These are phyloP conservation scores for Echeneis naucrates DNA, from an alignment of 2,797 vertebrate genomes.

Conservation along the genomic window DNA sequence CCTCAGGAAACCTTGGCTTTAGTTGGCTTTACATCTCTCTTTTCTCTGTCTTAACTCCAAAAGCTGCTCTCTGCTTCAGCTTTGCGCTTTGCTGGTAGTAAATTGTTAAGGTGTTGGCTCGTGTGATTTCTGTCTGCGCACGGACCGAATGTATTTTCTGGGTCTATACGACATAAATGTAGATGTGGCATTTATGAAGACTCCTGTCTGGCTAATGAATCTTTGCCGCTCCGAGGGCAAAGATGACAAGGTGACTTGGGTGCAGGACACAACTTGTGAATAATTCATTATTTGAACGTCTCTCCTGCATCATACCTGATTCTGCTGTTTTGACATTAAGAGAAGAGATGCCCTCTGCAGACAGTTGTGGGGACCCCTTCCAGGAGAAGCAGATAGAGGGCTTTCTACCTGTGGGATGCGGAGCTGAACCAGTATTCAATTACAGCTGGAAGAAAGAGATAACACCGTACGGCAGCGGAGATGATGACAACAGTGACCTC, in stretches of 20 bases:
- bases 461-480: conserved; percentile 58
- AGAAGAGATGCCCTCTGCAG: conserved; percentile 71
- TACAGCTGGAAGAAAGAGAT: conserved; percentile 73
- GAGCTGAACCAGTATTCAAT: conserved; percentile 76
- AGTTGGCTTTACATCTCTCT: conserved; percentile 36
- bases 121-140: conserved; percentile 64
- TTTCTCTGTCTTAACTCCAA: conserved; percentile 45
- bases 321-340: conserved; percentile 83
- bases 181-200: conserved; percentile 78
- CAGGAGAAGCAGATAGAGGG: conserved; percentile 66
- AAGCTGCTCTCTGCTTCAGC: conserved; percentile 68
- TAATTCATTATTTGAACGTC: conserved; percentile 51
- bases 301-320: conserved; percentile 71
- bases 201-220: conserved; percentile 69
- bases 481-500: conserved; percentile 16
- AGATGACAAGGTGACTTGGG: conserved; percentile 79
- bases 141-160: conserved; percentile 48
- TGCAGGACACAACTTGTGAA: conserved; percentile 29
- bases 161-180: conserved; percentile 81
- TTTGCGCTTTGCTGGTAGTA: conserved; percentile 64
- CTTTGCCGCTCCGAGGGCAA: conserved; percentile 79
- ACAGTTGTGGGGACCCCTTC: conserved; percentile 77
- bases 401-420: conserved; percentile 76
- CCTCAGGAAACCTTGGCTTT: conserved; percentile 42
- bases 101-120: conserved; percentile 52